Base-by-base conservation (phyloP, 37 sponge, comb jelly and placozoan genomes). In the Beroe forskalii region DNA sequence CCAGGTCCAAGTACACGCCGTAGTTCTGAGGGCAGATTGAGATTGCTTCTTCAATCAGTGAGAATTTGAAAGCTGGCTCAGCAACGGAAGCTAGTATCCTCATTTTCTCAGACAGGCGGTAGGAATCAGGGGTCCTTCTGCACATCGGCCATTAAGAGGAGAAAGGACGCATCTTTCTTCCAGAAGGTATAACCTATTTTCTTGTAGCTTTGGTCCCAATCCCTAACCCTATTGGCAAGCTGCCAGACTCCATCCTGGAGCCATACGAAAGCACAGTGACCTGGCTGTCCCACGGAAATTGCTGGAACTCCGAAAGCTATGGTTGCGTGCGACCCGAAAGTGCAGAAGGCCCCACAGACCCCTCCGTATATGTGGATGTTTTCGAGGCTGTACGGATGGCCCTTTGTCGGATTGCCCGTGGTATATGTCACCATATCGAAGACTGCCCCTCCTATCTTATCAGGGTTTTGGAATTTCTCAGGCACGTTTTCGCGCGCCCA, bases 191-290 rank as follows among this genome's bases (percentile, higher is more conserved):
- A 69, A 6, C 32, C 33, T 36, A 69, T 69, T 69, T 32, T 32
- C 4, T 24, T 23, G n/a, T 63, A 30, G 72, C 72, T 69, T 37
- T 36, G 3, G 33, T 25, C 38, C 72, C 72, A 69, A 17, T 37
- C 72, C 17, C 72, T 69, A 2, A 69, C 32, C 1, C 32, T 32
- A 32, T 69, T 69, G 17, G 17, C 72, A 36, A 69, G 39, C 17
- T 69, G 32, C 72, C 72, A 69, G 12, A 37, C 32, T 32, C 72
- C 72, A 69, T 69, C 32, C 39, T 36, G 9, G 2, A 69, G 72
- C 72, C 72, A 69, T 14, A 35, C 32, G 38, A 69, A 69, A 32
- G 72, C 72, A 69, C 72, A 69, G 38, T 69, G 72, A 32, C 72
- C 72, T 33, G 72, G 72, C 19, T 69, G 72, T 32, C 72, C 72